Percentiles rank a stretch among this genome's conserved stretches.
These are phyloP conservation scores for Sternarchorhynchus goeldii DNA, from an alignment of 2,797 vertebrate genomes.

Conservation along the genomic window DNA sequence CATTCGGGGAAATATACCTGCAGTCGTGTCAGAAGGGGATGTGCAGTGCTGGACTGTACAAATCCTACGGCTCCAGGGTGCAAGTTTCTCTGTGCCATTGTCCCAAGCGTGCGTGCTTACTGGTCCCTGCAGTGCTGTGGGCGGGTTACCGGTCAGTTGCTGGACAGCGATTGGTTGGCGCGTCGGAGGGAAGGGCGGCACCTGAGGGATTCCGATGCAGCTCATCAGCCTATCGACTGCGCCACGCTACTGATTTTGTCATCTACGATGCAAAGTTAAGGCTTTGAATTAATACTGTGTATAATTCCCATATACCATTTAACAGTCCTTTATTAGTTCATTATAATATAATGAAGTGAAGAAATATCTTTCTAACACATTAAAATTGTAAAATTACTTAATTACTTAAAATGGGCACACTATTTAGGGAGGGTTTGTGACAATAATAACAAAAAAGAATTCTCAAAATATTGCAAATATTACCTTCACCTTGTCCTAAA, in stretches of 20 bases:
- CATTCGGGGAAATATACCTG: conserved; percentile 11
- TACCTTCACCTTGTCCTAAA: neutral
- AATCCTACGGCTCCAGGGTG: conserved; percentile 66
- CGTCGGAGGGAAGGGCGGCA: neutral
- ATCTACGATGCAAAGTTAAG: too few relatives aligned
- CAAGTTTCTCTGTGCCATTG: conserved; percentile 73
- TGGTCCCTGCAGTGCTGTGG: conserved; percentile 1
- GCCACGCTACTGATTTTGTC: too few relatives aligned
- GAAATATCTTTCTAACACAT: neutral
- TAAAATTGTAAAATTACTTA: neutral
- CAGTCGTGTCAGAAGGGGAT: conserved; percentile 66
- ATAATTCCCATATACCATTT: neutral
- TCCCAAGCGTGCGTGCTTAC: conserved; percentile 24
- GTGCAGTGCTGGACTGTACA: conserved; percentile 63
- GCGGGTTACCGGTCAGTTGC: conserved; percentile 18
- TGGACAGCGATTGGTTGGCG: conserved; percentile 15
- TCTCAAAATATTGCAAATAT: neutral
- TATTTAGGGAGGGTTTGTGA: neutral
- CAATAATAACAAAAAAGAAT: too few relatives aligned
- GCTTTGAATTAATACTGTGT: neutral
- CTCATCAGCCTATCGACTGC: too few relatives aligned
- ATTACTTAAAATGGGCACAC: neutral
- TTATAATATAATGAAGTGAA: neutral
- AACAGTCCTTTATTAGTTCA: neutral
- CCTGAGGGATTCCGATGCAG: too few relatives aligned